Conservation (phyloP, 2,888 invertebrate genomes). For the Hyles lineata region DNA sequence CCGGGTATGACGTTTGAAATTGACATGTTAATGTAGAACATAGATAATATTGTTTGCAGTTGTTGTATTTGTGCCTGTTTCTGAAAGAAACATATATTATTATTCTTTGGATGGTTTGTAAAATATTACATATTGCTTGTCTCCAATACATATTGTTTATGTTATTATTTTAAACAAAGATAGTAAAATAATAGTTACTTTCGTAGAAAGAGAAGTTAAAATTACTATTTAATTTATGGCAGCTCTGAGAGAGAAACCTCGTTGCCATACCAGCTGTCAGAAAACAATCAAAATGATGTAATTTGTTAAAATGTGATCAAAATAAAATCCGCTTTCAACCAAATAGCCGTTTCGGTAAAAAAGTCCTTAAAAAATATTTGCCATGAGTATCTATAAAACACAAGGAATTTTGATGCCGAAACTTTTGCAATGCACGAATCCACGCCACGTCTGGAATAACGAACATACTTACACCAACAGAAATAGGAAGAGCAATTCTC, state of each 20-base stretch:
- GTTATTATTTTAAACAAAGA: no score
- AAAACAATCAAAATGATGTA: background rate
- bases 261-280: background rate
- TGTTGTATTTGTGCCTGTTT: background rate
- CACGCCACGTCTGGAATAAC: background rate
- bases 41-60: background rate
- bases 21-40: background rate
- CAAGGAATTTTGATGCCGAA: conserved; percentile 8
- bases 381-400: conserved; percentile 5
- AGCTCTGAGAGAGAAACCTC: no score
- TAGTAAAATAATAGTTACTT: no score
- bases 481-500: background rate
- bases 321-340: background rate
- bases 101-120: background rate
- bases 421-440: background rate
- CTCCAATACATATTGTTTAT: background rate
- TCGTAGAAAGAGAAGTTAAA: no score
- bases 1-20: conserved; percentile 15
- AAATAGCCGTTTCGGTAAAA: background rate
- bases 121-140: background rate
- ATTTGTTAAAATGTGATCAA: background rate
- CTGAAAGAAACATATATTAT: background rate
- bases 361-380: background rate
- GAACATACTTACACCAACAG: background rate
- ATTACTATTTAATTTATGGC: no score